A percentile compares a stretch with the other conserved stretches of the same genome.
phyloP scores from a whole-genome alignment of 2,888 invertebrate genomes.

The Neria commutata region DNA sequence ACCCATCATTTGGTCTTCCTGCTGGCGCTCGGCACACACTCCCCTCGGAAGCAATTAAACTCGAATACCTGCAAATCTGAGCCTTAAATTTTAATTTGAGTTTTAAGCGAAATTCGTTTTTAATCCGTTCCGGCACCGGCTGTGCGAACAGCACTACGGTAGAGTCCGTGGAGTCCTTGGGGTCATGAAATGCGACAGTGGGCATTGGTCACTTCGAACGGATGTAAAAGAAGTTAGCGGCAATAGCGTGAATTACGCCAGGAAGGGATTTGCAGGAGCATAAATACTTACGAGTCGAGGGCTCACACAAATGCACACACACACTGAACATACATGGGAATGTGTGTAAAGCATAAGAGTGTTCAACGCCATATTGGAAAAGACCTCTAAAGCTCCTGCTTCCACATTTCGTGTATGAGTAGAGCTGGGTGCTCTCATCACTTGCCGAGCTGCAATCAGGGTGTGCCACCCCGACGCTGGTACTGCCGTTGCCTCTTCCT shows the following conservation, averaged over 20 bases:
- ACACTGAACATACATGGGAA: too few species aligned
- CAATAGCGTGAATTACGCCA: not conserved
- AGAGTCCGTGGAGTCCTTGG: too few species aligned
- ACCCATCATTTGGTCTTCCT: not conserved
- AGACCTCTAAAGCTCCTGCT: not conserved
- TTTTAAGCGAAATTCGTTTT: not conserved
- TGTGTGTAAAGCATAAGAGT: too few species aligned
- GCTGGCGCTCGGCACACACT: not conserved
- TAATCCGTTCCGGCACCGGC: not conserved
- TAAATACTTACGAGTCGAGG: too few species aligned
- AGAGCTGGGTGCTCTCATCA: not conserved
- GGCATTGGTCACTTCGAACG: not conserved
- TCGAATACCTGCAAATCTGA: not conserved
- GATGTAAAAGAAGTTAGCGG: not conserved
- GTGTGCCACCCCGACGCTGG: conserved; percentile 28
- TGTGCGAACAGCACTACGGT: too few species aligned
- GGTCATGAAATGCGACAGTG: too few species aligned
- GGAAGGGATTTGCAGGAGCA: too few species aligned
- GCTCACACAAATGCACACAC: too few species aligned
- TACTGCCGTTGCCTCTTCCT: too few species aligned
- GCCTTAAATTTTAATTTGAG: not conserved
- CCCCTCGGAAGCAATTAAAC: too few species aligned
- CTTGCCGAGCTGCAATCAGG: not conserved
- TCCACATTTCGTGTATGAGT: not conserved
- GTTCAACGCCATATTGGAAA: too few species aligned